These are phyloP conservation scores for Chelmon rostratus DNA, from an alignment of 2,797 vertebrate species.

Conservation along the genomic window DNA sequence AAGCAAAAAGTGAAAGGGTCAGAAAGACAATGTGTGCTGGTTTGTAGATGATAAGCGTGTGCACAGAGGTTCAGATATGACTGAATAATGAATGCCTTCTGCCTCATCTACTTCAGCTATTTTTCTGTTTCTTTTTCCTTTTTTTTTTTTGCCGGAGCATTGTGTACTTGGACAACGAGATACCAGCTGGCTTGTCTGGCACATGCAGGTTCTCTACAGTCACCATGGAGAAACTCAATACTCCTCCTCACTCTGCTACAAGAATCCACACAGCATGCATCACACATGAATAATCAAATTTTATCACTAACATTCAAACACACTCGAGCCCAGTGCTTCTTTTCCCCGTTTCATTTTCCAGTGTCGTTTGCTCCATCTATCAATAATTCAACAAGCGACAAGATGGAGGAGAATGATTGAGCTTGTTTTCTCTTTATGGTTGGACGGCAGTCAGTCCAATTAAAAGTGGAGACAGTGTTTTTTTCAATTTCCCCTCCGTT, in stretches of 20 bases:
- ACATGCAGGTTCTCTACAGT: conserved; percentile 69
- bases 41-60: conserved; percentile 23
- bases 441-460: conserved; percentile 83
- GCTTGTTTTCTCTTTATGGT: conserved; percentile 78
- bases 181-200: conserved; percentile 79
- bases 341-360: conserved; percentile 59
- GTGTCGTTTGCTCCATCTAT: conserved; percentile 61
- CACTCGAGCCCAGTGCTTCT: conserved; percentile 44
- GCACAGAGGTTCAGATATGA: conserved; percentile 36
- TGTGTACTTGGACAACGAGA: conserved; percentile 68
- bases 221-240: conserved; percentile 66
- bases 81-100: conserved; percentile 40
- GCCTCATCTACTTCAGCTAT: conserved; percentile 36
- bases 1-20: neutral
- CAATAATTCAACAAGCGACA: conserved; percentile 79
- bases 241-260: conserved; percentile 64
- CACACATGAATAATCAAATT: conserved; percentile 76
- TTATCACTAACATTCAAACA: conserved; percentile 68
- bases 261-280: conserved; percentile 67
- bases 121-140: conserved; percentile 29
- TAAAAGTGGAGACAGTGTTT: conserved; percentile 76
- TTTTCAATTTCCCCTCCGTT: conserved; percentile 63
- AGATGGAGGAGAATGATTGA: conserved; percentile 76
- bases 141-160: conserved; percentile 53
- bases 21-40: neutral